Conservation (phyloP, 2,888 invertebrate genomes). For the Dusona sp. region DNA sequence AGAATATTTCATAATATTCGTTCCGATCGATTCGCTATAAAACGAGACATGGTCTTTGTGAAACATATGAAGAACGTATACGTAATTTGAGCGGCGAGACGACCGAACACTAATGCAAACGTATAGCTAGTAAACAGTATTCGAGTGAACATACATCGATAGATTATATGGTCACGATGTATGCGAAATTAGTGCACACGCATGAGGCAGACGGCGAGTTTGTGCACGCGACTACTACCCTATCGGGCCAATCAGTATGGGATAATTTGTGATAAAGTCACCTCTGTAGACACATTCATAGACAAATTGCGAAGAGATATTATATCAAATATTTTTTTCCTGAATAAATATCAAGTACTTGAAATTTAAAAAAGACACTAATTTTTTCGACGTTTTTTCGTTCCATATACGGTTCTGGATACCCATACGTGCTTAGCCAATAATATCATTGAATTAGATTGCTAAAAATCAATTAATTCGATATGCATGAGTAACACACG, state of each 20-base stretch:
- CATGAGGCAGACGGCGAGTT: slow-evolving; percentile 60
- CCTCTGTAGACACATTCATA: slow-evolving; percentile 53
- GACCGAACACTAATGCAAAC: slow-evolving; percentile 24
- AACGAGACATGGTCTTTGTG: slow-evolving; percentile 34
- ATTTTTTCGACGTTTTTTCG: neutral
- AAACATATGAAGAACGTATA: slow-evolving; percentile 34
- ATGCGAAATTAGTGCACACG: slow-evolving; percentile 72
- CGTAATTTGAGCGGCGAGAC: slow-evolving; percentile 67
- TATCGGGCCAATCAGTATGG: slow-evolving; percentile 77
- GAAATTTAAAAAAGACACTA: neutral
- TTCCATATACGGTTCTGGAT: neutral
- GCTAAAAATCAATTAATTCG: neutral
- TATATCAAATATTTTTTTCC: neutral
- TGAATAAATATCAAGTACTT: neutral
- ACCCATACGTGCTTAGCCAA: too few relatives aligned
- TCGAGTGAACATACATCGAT: slow-evolving; percentile 24
- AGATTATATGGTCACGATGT: slow-evolving; percentile 50
- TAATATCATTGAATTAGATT: neutral
- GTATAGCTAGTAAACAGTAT: neutral
- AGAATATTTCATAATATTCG: slow-evolving; percentile 25
- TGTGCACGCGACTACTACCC: slow-evolving; percentile 77
- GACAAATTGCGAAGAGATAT: slow-evolving; percentile 32
- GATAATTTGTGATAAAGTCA: slow-evolving; percentile 78
- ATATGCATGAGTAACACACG: neutral
- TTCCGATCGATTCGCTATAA: slow-evolving; percentile 60